Base-by-base conservation (phyloP, 2,113 vertebrate genomes). In the Ceyx melanurus region DNA sequence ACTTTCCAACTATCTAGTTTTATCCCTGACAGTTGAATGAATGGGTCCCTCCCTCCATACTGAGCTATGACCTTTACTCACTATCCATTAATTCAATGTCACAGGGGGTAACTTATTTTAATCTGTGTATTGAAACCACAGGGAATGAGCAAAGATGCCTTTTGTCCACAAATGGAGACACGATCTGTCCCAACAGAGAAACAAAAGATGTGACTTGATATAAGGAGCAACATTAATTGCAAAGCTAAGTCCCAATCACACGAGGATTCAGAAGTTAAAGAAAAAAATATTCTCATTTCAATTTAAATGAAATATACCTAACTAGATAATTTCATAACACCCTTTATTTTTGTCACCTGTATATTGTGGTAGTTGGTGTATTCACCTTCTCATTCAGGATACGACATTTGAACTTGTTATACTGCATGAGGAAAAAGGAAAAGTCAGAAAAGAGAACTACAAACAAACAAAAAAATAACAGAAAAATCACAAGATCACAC, bases 361-460 rank as follows among this genome's bases (percentile, higher is more conserved):
- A 98, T 74, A 98, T 66, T 9, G 98, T 98, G 71, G 98, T 98
- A 15, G 97, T 97, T n/a, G 97, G 96, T 2, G 97, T 97, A 57
- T 97, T 89, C 31, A 98, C 97, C 61, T 98, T 98, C 86, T 98
- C 98, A 65, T 97, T 97, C 89, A 98, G 97, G 66, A 98, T 98
- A 62, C 97, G 97, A 82, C 98, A 98, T 56, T 98, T 98, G 80
- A 98, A 98, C 54, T 97, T 97, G 94, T 98, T 98, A 75, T 98
- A 98, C 98, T 98, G 77, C 18, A 12, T 42, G 35, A 11, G 50
- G 72, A 95, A 87, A 88, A 20, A 35, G 0, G 14, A n/a, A 15
- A 57, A 82, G 11, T 19, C 40, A 84, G 33, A 73, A 88, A 48
- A 48, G 46, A 46, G 0, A 20, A 80, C 28, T 15, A 48, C 53